Evolutionary conservation across 2,113 vertebrate species (phyloP), one percentile per base, ranked within the genome.

Genomic region (mouse (Mus musculus)): DNA sequence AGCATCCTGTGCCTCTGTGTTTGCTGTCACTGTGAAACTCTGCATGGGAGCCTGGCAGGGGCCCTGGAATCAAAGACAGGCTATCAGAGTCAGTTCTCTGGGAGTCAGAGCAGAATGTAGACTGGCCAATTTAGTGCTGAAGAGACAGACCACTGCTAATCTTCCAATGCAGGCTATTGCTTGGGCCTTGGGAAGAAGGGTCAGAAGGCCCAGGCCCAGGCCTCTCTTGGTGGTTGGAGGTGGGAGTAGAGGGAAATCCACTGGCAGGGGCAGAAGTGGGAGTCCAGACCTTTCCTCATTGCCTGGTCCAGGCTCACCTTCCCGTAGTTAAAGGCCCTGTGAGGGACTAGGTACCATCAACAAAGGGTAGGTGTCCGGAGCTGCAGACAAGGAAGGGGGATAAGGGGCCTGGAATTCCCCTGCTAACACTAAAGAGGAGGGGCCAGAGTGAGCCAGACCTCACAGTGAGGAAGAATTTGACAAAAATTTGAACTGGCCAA

Each of bases 101-200:
- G 36, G n/a, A 36, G 8, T 42, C 39, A 54, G 67, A 49, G 65
- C 11, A 39, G 42, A 63, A 22, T 7, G 42, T 46, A 46, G 30
- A 24, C 33, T 20, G 3, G 26, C 11, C 0, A 20, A 4, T 14
- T 12, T 30, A 67, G 28, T 65, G 5, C 65, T 24, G n/a, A 78
- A 24, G 56, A 54, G 13, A 30, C 7, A 56, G 54, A 26, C 9
- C 28, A 28, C 4, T 2, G 5, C 5, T 52, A 61, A 17, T 39
- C 0, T 0, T 59, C 14, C n/a, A 30, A 52, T 61, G 7, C 14
- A 59, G 54, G 19, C 12, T 9, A 4, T 5, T 3, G 10, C 28
- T 49, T 67, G 19, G 56, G 90, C 56, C 75, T 75, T 20, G 5
- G 10, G 52, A 63, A 39, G 19, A 63, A 46, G 14, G 30, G 26